Percentiles rank a stretch among this genome's conserved stretches.
These are phyloP conservation scores for Lutraria lutraria DNA, from an alignment of 2,888 invertebrate species.

Conservation along the genomic window DNA sequence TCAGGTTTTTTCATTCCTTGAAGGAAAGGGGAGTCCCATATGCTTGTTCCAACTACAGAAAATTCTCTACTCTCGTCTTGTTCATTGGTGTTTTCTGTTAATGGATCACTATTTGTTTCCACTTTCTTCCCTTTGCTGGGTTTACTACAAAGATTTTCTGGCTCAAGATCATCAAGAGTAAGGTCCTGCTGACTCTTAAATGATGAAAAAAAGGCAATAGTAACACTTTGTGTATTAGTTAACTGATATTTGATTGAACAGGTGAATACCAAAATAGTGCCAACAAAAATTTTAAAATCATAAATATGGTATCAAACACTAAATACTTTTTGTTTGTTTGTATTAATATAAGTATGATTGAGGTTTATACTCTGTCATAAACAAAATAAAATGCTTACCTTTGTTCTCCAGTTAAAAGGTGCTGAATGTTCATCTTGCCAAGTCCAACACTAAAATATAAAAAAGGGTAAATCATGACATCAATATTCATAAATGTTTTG, in stretches of 20 bases:
- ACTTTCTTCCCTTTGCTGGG: constrained; percentile 66
- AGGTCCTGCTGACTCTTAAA: constrained; percentile 82
- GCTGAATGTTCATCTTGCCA: constrained; percentile 94
- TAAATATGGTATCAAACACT: too few species aligned
- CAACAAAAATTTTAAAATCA: too few species aligned
- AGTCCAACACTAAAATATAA: constrained; percentile 87
- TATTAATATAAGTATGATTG: too few species aligned
- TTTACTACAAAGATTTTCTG: constrained; percentile 77
- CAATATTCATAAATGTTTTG: too few species aligned
- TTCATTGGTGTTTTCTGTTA: constrained; percentile 7
- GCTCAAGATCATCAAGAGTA: constrained; percentile 77
- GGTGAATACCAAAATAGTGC: too few species aligned
- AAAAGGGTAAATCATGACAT: background rate
- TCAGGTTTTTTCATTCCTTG: constrained; percentile 69
- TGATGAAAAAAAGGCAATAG: background rate
- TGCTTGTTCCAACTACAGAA: constrained; percentile 62
- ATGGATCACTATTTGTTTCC: constrained; percentile 46
- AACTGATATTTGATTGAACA: too few species aligned
- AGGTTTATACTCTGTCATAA: too few species aligned
- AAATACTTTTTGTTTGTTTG: too few species aligned
- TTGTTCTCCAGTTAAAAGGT: constrained; percentile 94
- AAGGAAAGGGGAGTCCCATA: constrained; percentile 68
- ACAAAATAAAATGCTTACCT: constrained; percentile 72
- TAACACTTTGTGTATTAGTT: too few species aligned
- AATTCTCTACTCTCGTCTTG: constrained; percentile 48